Evolutionary conservation across 2,888 invertebrate genomes (phyloP), one percentile per base, ranked within the genome.

Genomic region (Trilocha varians): DNA sequence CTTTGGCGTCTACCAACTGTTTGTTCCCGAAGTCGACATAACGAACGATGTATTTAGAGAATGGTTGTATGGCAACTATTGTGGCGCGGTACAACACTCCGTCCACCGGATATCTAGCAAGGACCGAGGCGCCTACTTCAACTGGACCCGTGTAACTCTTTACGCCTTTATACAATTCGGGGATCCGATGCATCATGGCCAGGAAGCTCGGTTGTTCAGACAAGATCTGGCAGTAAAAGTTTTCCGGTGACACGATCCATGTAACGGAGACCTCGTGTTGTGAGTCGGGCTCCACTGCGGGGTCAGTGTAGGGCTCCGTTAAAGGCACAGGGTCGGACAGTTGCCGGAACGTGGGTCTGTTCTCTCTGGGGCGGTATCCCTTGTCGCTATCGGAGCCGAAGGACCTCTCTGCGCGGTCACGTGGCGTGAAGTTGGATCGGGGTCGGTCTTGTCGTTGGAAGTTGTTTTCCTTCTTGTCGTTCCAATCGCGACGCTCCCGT

Each of bases 11-110:
- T 0, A 93, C 90, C 0, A 88, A 76, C 34, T 90, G 89, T 42
- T 87, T 87, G 58, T 93, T 93, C 3, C 94, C 94, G 55, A 91
- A 93, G 70, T 94, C 94, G 1, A 94, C 87, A 59, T 91, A 94
- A 16, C 89, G 87, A 0, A 94, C 91, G 43, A 90, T 87, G 65
- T 89, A 90, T 53, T 89, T 88, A 1, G 87, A 85, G 34, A 84
- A 71, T 48, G 88, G 86, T 45, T 89, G 88, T 35, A 87, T 82
- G 3, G 89, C 85, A 1, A 90, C 63, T 0, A 94, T 78, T 32
- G 88, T 88, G 1, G 92, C 94, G 39, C 94, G 82, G 64, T 94
- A 92, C 13, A 93, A 67, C 2, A 90, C 90, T 9, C 89, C 88
- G 57, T 94, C 94, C 35, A 90, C 90, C 0, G 90, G 88, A 57